Evolutionary conservation across 1,140 invertebrate genomes (phyloP), one percentile per base, ranked within the genome.

Genomic region (Drosophila dunni): DNA sequence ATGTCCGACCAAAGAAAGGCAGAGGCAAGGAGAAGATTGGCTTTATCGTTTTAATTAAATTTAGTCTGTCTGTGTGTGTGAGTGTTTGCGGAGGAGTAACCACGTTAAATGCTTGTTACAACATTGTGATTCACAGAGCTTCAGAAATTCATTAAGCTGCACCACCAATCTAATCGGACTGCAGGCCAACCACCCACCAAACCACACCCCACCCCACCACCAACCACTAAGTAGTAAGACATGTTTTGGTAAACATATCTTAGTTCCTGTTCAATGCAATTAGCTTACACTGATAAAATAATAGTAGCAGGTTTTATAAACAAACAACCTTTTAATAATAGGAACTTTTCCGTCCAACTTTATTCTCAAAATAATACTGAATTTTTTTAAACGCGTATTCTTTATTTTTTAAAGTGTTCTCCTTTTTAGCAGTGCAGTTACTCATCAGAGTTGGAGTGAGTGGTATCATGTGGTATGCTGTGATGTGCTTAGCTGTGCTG

Each of bases 31-130:
- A 11, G 10, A 44, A 60, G 51, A 44, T 11, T 36, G 70, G 33
- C 33, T 73, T 65, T 67, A 54, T 68, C 46, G 42, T 61, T 73
- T 68, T 73, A 73, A 73, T 73, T 73, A 61, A 73, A 68, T 73
- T 67, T 54, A 17, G 17, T 10, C 56, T 33, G 68, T 63, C 36
- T 54, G 40, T 44, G 17, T 33, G 68, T 63, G 51, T 54, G 40
- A 44, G 42, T 9, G 46, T 20, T 58, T 58, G 24, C 40, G 10
- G 53, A 13, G 7, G 57, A 57, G 65, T 15, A 44, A 11, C 36
- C 20, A n/a, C 44, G 38, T 45, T 36, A 38, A 44, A 60, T 60
- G 61, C 46, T 51, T 72, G 69, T n/a, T 9, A 48, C 64, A 67
- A 67, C 54, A 73, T 73, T 73, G 70, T 46, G 70, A 33, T 11